Conservation (phyloP, 2,888 invertebrate genomes). For the Andrena marginata region DNA sequence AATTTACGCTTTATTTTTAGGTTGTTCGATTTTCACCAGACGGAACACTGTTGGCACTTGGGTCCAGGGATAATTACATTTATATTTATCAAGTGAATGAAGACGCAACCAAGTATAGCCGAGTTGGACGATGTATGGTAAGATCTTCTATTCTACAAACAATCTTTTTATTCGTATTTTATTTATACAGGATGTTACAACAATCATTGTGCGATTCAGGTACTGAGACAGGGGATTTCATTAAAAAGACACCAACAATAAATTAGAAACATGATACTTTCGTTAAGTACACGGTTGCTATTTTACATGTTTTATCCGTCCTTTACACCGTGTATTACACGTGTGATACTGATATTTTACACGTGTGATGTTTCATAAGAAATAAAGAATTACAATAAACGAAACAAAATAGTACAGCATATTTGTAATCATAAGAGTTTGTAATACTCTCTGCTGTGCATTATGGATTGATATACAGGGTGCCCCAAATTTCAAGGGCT, state of each 20-base stretch:
- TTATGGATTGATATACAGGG: too few species aligned
- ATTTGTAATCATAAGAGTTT: too few species aligned
- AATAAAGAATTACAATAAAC: too few species aligned
- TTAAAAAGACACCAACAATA: not conserved
- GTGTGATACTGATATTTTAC: too few species aligned
- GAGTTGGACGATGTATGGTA: conserved; percentile 94
- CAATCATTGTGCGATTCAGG: not conserved
- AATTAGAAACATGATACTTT: too few species aligned
- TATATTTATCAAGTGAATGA: conserved; percentile 95
- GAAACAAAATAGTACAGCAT: too few species aligned
- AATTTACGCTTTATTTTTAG: conserved; percentile 84
- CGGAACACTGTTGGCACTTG: conserved; percentile 92
- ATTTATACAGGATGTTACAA: not conserved
- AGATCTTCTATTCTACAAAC: conserved; percentile 78
- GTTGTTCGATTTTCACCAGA: conserved; percentile 93
- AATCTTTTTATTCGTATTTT: not conserved
- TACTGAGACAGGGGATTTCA: not conserved
- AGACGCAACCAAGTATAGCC: conserved; percentile 90
- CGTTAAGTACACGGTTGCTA: too few species aligned
- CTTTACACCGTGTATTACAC: too few species aligned
- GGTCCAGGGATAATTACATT: conserved; percentile 95
- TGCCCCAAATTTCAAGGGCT: too few species aligned
- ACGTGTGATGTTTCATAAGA: too few species aligned
- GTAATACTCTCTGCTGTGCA: too few species aligned
- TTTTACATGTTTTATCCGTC: too few species aligned